Conservation (phyloP, 1,140 invertebrate species). For the Bombus turneri region DNA sequence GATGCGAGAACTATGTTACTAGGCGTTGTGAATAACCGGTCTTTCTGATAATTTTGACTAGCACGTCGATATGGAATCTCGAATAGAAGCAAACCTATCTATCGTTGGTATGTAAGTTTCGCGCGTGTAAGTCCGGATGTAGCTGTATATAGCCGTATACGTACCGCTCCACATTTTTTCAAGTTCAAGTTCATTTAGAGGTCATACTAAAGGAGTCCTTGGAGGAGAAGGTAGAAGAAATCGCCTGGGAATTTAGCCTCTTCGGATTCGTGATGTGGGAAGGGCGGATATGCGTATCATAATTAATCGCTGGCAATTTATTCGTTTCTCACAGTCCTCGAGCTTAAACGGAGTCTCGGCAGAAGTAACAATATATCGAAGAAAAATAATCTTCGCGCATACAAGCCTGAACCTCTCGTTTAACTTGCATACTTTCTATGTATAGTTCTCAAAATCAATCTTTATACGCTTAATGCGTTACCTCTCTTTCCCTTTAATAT, state of each 20-base stretch:
- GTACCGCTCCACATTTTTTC: conserved; percentile 56
- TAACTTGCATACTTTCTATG: too few relatives aligned
- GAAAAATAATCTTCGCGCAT: neutral
- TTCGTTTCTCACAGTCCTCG: conserved; percentile 15
- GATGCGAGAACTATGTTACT: too few relatives aligned
- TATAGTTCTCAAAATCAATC: too few relatives aligned
- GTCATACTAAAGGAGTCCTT: conserved; percentile 29
- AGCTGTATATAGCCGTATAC: conserved; percentile 10
- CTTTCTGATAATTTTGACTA: neutral
- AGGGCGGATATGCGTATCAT: conserved; percentile 62
- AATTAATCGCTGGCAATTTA: conserved; percentile 59
- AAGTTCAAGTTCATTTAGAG: conserved; percentile 68
- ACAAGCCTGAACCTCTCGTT: too few relatives aligned
- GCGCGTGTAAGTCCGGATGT: neutral
- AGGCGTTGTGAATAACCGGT: too few relatives aligned
- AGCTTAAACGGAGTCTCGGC: too few relatives aligned
- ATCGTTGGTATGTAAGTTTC: neutral
- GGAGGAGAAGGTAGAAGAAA: conserved; percentile 44
- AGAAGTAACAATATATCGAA: neutral
- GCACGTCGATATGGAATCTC: neutral
- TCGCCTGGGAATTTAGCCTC: conserved; percentile 56
- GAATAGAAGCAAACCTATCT: neutral
- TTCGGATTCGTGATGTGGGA: conserved; percentile 31
- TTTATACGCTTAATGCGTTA: too few relatives aligned
- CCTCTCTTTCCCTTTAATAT: too few relatives aligned